phyloP scores from a whole-genome alignment of 2,797 vertebrate species.

The Rhadinocentrus ornatus region DNA sequence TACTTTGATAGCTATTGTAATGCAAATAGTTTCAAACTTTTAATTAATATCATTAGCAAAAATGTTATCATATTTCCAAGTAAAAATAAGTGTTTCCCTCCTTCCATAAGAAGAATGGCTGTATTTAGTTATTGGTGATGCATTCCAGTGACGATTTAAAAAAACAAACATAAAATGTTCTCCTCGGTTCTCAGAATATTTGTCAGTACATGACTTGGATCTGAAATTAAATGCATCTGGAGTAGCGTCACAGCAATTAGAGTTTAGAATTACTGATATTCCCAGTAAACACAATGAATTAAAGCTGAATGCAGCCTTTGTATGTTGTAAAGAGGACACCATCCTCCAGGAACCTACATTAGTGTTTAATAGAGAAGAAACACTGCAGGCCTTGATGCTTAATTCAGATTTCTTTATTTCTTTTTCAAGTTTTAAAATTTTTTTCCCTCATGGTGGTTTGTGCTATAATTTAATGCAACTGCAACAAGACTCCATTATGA shows the following conservation, averaged over 20 bases:
- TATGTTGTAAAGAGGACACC: too few relatives aligned
- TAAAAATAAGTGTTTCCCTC: not conserved
- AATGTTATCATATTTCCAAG: not conserved
- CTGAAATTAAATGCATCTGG: not conserved
- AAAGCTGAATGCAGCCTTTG: not conserved
- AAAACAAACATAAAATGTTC: not conserved
- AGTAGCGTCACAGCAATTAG: too few relatives aligned
- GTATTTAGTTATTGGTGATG: not conserved
- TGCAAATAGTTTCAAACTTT: not conserved
- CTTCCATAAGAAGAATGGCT: not conserved
- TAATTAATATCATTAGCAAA: not conserved
- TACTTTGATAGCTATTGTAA: not conserved
- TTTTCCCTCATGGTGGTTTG: too few relatives aligned
- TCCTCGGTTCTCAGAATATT: not conserved
- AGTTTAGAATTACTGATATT: not conserved
- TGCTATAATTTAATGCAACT: too few relatives aligned
- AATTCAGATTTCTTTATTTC: too few relatives aligned
- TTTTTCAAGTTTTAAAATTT: too few relatives aligned
- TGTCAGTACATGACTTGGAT: not conserved
- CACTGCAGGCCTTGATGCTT: too few relatives aligned
- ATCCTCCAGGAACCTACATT: too few relatives aligned
- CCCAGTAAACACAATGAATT: not conserved
- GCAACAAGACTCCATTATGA: too few relatives aligned
- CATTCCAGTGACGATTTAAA: not conserved
- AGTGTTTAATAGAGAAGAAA: too few relatives aligned